Percentiles rank a stretch among this genome's conserved stretches.
These are phyloP conservation scores for Gallinago jamesoni DNA, from an alignment of 2,113 vertebrate genomes.

Conservation along the genomic window DNA sequence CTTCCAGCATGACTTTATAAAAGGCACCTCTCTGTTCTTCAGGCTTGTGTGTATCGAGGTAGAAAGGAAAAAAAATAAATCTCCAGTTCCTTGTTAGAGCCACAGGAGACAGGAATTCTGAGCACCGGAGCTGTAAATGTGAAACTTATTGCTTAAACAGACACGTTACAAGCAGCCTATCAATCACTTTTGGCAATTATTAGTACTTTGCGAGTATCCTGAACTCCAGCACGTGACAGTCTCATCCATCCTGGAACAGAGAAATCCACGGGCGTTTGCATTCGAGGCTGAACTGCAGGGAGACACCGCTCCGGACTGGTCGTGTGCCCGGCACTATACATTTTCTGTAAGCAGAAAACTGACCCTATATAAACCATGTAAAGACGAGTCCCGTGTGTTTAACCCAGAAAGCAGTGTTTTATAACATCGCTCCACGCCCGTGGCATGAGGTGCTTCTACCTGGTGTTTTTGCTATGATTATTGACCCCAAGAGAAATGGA, in stretches of 20 bases:
- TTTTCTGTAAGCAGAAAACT: background rate
- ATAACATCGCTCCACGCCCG: background rate
- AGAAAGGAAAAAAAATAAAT: background rate
- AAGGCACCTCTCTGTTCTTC: background rate
- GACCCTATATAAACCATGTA: background rate
- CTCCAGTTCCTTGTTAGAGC: background rate
- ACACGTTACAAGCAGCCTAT: background rate
- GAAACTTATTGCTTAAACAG: background rate
- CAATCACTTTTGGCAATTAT: conserved; percentile 30
- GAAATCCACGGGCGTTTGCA: background rate
- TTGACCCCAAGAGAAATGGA: background rate
- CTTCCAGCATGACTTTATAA: background rate
- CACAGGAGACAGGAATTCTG: background rate
- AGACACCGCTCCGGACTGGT: background rate
- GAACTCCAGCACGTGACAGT: background rate
- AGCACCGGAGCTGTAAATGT: background rate
- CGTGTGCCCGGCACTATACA: rapidly evolving
- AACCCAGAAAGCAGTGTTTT: background rate
- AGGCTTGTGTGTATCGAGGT: background rate
- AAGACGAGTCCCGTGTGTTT: background rate
- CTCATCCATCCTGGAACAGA: conserved; percentile 20
- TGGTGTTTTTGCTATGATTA: background rate
- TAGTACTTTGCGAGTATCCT: background rate
- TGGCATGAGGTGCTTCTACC: background rate
- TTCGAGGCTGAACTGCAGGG: background rate